Percentiles rank a stretch among this genome's conserved stretches.
phyloP scores from a whole-genome alignment of 2,888 invertebrate genomes.

The Clostera curtula region DNA sequence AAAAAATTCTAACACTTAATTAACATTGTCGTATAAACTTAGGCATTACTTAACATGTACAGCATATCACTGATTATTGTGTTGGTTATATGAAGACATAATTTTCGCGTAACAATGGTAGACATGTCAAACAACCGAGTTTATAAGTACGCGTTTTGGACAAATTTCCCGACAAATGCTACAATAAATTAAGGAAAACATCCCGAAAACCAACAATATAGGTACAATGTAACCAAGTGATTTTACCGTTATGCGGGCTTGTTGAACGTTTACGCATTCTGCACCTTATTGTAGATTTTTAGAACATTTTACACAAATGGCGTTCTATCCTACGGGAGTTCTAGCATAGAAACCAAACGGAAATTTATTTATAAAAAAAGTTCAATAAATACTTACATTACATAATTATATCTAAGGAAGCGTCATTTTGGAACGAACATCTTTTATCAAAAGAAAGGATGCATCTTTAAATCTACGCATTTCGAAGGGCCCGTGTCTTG shows the following conservation, averaged over 20 bases:
- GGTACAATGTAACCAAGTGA: too few species aligned
- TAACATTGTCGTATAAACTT: constrained; percentile 64
- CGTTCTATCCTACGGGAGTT: constrained; percentile 16
- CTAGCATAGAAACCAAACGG: constrained; percentile 27
- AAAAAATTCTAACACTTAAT: constrained; percentile 66
- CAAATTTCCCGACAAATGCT: too few species aligned
- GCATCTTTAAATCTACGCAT: constrained; percentile 13
- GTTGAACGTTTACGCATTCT: too few species aligned
- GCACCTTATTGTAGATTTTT: too few species aligned
- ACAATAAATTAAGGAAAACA: too few species aligned
- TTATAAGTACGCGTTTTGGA: constrained; percentile 22
- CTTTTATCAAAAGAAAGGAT: constrained; percentile 7
- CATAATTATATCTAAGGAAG: constrained; percentile 44
- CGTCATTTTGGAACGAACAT: constrained; percentile 41
- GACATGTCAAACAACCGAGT: constrained; percentile 17
- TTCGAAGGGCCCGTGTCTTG: constrained; percentile 24
- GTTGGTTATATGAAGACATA: constrained; percentile 25
- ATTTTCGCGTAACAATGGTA: constrained; percentile 11
- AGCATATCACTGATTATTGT: constrained; percentile 52
- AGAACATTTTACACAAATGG: constrained; percentile 15
- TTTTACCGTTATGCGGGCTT: too few species aligned
- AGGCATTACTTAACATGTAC: constrained; percentile 67
- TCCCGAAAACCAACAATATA: too few species aligned
- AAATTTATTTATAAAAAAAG: constrained; percentile 28
- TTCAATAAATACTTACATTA: constrained; percentile 41